Percentiles rank a stretch among this genome's conserved stretches.
Evolutionary conservation across 2,113 vertebrate species (phyloP).

Genomic region (Notarius lentiginosus): DNA sequence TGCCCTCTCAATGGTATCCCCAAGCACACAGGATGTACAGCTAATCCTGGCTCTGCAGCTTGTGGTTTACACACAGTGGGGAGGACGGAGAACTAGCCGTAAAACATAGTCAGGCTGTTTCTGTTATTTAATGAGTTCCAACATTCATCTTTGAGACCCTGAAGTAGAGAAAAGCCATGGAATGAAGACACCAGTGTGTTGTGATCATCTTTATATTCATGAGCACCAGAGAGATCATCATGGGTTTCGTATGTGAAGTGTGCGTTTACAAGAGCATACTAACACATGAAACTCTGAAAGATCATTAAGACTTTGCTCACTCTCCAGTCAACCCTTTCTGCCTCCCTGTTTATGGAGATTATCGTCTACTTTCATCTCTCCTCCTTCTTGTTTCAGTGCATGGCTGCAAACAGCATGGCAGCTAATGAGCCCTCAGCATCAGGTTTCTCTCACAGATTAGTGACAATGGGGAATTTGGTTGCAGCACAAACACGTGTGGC

Average conservation of each 20-base stretch:
- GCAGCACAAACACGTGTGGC: slow-evolving; percentile 36
- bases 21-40: slow-evolving; percentile 69
- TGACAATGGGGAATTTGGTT: slow-evolving; percentile 52
- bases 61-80: slow-evolving; percentile 53
- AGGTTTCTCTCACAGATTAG: slow-evolving; percentile 50
- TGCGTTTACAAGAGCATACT: slow-evolving; percentile 27
- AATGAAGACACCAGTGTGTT: slow-evolving; percentile 58
- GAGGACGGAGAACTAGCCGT: slow-evolving; percentile 54
- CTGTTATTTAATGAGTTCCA: slow-evolving; percentile 65
- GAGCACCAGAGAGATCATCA: background rate
- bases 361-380: slow-evolving; percentile 73
- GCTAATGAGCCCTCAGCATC: slow-evolving; percentile 48
- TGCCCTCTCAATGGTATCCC: slow-evolving; percentile 66
- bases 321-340: slow-evolving; percentile 46
- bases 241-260: background rate
- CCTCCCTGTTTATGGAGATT: slow-evolving; percentile 71
- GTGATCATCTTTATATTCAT: slow-evolving; percentile 43
- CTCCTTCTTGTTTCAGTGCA: slow-evolving; percentile 52
- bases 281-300: slow-evolving; percentile 60
- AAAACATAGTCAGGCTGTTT: slow-evolving; percentile 55
- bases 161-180: slow-evolving; percentile 53
- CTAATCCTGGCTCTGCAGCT: slow-evolving; percentile 66
- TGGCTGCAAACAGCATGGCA: slow-evolving; percentile 51
- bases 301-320: slow-evolving; percentile 68
- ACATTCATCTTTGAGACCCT: slow-evolving; percentile 50